These are phyloP conservation scores for Eupithecia insigniata DNA, from an alignment of 2,888 invertebrate species.

Conservation along the genomic window DNA sequence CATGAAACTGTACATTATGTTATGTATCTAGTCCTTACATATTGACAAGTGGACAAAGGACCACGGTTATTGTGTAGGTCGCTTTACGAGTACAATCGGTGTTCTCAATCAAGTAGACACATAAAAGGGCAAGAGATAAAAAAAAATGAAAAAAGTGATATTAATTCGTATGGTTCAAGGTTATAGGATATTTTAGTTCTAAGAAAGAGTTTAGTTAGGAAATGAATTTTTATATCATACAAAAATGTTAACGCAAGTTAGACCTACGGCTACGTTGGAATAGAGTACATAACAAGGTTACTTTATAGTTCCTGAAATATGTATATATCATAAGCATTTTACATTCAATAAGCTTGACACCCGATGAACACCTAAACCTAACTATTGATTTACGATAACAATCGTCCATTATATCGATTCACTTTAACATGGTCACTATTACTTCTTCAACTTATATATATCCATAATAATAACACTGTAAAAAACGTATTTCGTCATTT, in stretches of 20 bases:
- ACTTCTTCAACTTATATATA: not conserved
- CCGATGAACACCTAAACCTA: conserved; percentile 28
- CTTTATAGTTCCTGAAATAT: conserved; percentile 10
- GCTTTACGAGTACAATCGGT: not conserved
- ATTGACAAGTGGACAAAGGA: not conserved
- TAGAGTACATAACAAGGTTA: conserved; percentile 23
- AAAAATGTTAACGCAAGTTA: conserved; percentile 30
- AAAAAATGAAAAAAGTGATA: not conserved
- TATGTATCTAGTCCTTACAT: not conserved
- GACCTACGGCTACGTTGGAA: conserved; percentile 30
- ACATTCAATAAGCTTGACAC: conserved; percentile 42
- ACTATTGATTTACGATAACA: conserved; percentile 24
- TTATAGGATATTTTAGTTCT: not conserved
- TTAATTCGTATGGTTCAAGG: not conserved
- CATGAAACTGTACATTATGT: not conserved
- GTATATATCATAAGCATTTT: conserved; percentile 46
- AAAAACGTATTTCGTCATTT: not conserved
- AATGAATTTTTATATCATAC: conserved; percentile 13
- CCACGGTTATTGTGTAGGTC: not conserved
- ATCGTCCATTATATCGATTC: conserved; percentile 32
- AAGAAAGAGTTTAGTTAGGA: not conserved
- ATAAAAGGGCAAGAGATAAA: not conserved
- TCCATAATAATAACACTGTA: conserved; percentile 6
- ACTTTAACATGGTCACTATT: conserved; percentile 16
- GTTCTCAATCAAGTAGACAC: not conserved